Percentiles rank a stretch among this genome's conserved stretches.
Conservation (phyloP, 2,797 vertebrate genomes). For the Phalanger gymnotis region DNA sequence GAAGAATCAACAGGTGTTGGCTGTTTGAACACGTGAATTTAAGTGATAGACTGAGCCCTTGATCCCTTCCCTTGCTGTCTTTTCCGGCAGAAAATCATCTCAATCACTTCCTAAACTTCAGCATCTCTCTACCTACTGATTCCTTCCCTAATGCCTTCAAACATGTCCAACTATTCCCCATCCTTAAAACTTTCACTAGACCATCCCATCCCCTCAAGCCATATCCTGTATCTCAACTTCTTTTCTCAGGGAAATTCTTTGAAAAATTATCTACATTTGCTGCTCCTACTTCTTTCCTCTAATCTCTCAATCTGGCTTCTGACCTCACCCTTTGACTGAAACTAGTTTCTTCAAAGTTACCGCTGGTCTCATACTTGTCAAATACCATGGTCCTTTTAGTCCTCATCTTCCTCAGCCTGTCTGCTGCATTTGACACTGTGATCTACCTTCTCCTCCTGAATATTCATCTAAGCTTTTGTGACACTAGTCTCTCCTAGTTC, state of each 20-base stretch:
- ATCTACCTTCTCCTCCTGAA: no score
- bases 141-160: background rate
- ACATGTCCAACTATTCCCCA: background rate
- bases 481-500: no score
- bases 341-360: background rate
- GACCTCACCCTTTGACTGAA: background rate
- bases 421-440: no score
- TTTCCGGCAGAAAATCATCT: background rate
- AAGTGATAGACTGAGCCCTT: background rate
- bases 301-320: background rate
- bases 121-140: background rate
- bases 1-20: background rate
- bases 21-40: background rate
- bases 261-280: background rate
- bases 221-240: background rate
- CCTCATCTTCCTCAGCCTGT: background rate
- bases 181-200: background rate
- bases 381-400: background rate
- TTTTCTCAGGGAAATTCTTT: background rate
- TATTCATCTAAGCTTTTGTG: no score
- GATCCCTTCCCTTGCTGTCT: background rate
- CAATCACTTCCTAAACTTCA: background rate
- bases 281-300: background rate
- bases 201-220: background rate
- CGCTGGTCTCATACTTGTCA: background rate